Conservation (phyloP, 2,113 vertebrate genomes). For the Colossoma macropomum region DNA sequence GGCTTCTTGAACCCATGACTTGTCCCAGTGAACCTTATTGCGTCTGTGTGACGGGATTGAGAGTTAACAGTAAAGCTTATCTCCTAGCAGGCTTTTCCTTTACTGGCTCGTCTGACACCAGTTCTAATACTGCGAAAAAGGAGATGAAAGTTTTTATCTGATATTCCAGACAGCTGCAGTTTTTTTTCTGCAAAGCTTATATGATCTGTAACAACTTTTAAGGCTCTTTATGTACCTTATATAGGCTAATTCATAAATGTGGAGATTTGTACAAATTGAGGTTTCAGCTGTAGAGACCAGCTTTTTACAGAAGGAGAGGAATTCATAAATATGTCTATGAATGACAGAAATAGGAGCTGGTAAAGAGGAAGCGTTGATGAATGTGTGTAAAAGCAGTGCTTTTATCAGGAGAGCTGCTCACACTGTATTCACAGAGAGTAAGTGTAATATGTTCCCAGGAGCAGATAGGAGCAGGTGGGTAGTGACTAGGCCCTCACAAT, state of each 20-base stretch:
- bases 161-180: not conserved
- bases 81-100: not conserved
- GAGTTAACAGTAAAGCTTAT: not conserved
- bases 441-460: no score
- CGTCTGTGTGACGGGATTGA: not conserved
- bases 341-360: no score
- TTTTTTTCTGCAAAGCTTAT: not conserved
- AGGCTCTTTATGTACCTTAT: not conserved
- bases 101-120: not conserved
- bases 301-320: not conserved
- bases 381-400: no score
- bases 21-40: not conserved
- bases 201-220: not conserved
- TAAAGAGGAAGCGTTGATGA: no score
- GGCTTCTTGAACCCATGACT: not conserved
- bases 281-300: not conserved
- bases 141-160: not conserved
- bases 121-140: not conserved
- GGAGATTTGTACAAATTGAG: not conserved
- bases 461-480: no score
- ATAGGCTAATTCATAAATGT: not conserved
- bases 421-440: no score
- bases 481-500: no score
- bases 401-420: no score
- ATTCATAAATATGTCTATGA: not conserved